Evolutionary conservation across 2,113 vertebrate species (phyloP).

Genomic region (Pipra filicauda): DNA sequence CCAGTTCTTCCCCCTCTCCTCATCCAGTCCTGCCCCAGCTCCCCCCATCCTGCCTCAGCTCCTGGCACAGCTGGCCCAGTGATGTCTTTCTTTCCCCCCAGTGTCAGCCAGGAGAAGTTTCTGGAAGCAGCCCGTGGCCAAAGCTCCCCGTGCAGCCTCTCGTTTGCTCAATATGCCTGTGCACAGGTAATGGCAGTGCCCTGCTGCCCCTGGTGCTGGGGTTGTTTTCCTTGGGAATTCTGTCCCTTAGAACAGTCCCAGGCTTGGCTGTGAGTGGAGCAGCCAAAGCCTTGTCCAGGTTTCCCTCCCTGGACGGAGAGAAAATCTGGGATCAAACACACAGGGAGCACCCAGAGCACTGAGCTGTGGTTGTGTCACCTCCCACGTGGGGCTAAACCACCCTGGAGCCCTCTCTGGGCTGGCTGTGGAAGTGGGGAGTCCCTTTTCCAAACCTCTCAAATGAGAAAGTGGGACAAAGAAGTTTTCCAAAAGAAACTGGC

Average conservation of each 20-base stretch:
- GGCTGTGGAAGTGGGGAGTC: background rate
- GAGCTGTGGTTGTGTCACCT: background rate
- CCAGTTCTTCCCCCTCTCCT: background rate
- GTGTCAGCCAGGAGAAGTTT: background rate
- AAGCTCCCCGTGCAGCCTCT: constrained; percentile 12
- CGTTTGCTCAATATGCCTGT: constrained; percentile 19
- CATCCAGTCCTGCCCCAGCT: background rate
- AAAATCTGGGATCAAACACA: background rate
- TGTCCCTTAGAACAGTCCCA: accelerated
- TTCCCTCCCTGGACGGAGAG: background rate
- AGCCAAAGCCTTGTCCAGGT: background rate
- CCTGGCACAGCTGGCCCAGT: background rate
- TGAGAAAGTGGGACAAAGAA: background rate
- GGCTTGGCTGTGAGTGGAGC: background rate
- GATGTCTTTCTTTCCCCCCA: background rate
- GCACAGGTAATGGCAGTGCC: background rate
- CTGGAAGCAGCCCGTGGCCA: background rate
- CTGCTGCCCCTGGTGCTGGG: background rate
- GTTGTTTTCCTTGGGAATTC: background rate
- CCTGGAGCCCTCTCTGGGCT: background rate
- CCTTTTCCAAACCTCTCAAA: background rate
- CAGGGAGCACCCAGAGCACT: background rate
- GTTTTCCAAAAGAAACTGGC: background rate
- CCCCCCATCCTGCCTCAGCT: background rate
- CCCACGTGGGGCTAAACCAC: background rate